Conservation (phyloP, 2,797 vertebrate species). For the Echeneis naucrates region DNA sequence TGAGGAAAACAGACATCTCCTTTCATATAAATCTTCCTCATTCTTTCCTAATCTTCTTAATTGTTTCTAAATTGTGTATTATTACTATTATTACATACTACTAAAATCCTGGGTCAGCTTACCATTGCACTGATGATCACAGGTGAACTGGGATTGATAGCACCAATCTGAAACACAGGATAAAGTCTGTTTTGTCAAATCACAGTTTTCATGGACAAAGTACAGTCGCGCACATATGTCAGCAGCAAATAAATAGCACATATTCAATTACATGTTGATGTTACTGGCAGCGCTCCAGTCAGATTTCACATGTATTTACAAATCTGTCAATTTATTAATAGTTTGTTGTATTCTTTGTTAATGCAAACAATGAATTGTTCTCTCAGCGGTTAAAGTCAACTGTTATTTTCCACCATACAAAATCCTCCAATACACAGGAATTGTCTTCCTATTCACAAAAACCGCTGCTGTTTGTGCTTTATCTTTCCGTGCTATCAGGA, state of each 20-base stretch:
- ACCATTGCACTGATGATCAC: slow-evolving; percentile 78
- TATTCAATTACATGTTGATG: background rate
- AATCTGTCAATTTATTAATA: slow-evolving; percentile 37
- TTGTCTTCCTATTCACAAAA: slow-evolving; percentile 68
- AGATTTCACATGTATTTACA: slow-evolving; percentile 48
- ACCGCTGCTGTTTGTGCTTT: slow-evolving; percentile 48
- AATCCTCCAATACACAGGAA: slow-evolving; percentile 63
- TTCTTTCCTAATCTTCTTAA: no score
- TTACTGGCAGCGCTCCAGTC: slow-evolving; percentile 2
- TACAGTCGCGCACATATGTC: background rate
- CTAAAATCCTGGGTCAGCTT: slow-evolving; percentile 32
- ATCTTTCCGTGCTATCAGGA: slow-evolving; percentile 69
- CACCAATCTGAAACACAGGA: slow-evolving; percentile 81
- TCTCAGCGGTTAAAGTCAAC: slow-evolving; percentile 43
- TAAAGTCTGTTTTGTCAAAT: background rate
- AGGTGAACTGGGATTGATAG: slow-evolving; percentile 81
- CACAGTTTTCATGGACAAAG: background rate
- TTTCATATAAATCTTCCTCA: no score
- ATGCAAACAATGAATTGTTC: slow-evolving; percentile 74
- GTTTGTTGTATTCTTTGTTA: slow-evolving; percentile 36
- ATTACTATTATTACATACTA: background rate
- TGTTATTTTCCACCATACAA: slow-evolving; percentile 67
- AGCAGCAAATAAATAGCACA: background rate
- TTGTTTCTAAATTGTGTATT: background rate
- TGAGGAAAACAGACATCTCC: no score